Base-by-base conservation (phyloP, 1,140 invertebrate genomes). In the Berghia stephanieae region DNA sequence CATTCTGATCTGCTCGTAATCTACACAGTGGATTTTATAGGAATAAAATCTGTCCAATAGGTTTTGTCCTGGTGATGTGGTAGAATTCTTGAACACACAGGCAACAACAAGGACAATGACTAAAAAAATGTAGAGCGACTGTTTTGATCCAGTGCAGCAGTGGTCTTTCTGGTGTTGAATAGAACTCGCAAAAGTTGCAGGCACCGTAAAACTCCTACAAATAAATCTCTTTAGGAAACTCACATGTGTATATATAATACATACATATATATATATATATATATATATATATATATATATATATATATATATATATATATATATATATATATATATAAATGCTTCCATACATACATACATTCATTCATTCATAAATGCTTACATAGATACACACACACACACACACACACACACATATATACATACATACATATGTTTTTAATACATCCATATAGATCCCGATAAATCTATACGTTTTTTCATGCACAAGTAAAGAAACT, bases 341-440 rank as follows among this genome's bases (percentile, higher is more conserved):
- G n/a, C n/a, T n/a, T n/a, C n/a, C n/a, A n/a, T n/a, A n/a, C n/a
- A 68, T 42, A 68, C 66, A 68, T 42, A 68, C 66, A 68, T 24
- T 42, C 34, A 68, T 38, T 42, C 27, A 31, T 34, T 16, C 27
- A 66, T 34, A 66, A 18, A 31, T 38, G 40, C 27, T 38, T n/a
- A 68, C 66, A 68, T 42, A 68, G 38, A 68, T n/a, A 68, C 66
- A 68, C 66, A 24, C 36, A 40, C 66, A 13, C 66, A 21, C 66
- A 40, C 38, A 34, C 21, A 40, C 66, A 42, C 66, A 68, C 36
- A 24, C 27, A 31, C 36, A 31, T 42, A 68, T 42, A 40, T 42
- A 68, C 66, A 6, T 42, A 68, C 36, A 24, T 38, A 66, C 27
- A 66, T 21, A 66, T 38, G 21, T 4, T 3, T 66, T 6, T 66